These are phyloP conservation scores for Drosophila monieri DNA, from an alignment of 2,888 invertebrate species.

Conservation along the genomic window DNA sequence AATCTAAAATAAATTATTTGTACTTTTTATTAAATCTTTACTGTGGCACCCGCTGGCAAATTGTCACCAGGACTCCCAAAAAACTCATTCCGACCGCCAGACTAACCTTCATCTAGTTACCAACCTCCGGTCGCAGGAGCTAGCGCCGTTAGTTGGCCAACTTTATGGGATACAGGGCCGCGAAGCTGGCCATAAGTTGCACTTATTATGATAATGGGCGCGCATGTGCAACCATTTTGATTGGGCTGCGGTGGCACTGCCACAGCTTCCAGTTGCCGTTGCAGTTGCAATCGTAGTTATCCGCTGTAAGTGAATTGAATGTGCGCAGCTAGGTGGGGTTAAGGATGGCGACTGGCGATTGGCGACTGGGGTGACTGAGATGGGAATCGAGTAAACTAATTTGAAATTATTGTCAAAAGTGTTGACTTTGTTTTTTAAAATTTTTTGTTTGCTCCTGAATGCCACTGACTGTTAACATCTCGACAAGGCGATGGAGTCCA, in stretches of 20 bases:
- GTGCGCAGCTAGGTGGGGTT: slow-evolving; percentile 22
- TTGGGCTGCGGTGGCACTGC: slow-evolving; percentile 35
- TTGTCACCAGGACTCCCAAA: slow-evolving; percentile 6
- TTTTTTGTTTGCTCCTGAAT: slow-evolving; percentile 1
- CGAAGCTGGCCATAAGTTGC: slow-evolving; percentile 66
- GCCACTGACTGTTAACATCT: neutral
- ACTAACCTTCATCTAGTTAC: slow-evolving; percentile 1
- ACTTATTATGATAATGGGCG: slow-evolving; percentile 69
- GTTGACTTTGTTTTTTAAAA: slow-evolving; percentile 17
- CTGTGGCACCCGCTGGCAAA: slow-evolving; percentile 13
- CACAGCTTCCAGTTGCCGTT: neutral
- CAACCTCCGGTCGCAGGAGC: slow-evolving; percentile 13
- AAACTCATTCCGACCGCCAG: neutral
- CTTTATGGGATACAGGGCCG: slow-evolving; percentile 50
- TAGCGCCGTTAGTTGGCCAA: slow-evolving; percentile 40
- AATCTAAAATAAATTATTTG: neutral
- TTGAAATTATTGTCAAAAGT: slow-evolving; percentile 74
- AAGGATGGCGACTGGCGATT: neutral
- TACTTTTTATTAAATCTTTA: neutral
- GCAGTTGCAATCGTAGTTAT: slow-evolving; percentile 41
- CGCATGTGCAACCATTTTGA: slow-evolving; percentile 71
- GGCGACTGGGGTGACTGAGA: neutral
- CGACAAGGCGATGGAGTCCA: slow-evolving; percentile 14
- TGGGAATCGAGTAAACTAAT: slow-evolving; percentile 29
- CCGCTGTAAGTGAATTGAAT: slow-evolving; percentile 70